Conservation (phyloP, 1,140 invertebrate species). For the Trypoxylus dichotomus region DNA sequence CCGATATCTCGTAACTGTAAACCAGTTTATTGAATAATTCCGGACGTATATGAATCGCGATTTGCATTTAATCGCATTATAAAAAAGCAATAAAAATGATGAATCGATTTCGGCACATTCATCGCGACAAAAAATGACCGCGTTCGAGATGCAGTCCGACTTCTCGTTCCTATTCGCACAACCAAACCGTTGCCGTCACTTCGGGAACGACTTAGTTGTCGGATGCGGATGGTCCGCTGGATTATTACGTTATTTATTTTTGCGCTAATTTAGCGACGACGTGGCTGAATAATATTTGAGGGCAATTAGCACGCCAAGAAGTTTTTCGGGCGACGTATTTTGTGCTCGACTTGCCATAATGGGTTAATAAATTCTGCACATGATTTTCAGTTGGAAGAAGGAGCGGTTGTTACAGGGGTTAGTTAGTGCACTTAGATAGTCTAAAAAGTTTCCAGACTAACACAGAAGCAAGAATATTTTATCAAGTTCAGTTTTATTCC, state of each 20-base stretch:
- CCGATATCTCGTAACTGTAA: background rate
- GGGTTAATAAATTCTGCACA: no score
- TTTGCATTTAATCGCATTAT: background rate
- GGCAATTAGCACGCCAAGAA: no score
- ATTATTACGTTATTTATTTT: background rate
- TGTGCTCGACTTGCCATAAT: no score
- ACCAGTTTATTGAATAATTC: conserved; percentile 3
- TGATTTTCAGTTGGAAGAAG: no score
- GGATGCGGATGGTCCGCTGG: background rate
- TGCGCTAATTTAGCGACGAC: background rate
- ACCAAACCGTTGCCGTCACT: background rate
- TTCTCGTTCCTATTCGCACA: background rate
- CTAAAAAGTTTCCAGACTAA: no score
- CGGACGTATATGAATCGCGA: background rate
- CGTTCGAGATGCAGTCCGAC: background rate
- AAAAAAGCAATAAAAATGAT: background rate
- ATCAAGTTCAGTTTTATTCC: no score
- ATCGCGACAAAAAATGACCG: background rate
- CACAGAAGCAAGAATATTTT: no score
- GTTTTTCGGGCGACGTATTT: no score
- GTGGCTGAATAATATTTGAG: no score
- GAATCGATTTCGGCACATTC: background rate
- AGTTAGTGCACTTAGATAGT: no score
- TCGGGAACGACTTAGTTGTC: background rate
- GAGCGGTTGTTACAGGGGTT: no score